phyloP scores from a whole-genome alignment of 2,888 invertebrate genomes.

The Lasioglossum pauxillum region DNA sequence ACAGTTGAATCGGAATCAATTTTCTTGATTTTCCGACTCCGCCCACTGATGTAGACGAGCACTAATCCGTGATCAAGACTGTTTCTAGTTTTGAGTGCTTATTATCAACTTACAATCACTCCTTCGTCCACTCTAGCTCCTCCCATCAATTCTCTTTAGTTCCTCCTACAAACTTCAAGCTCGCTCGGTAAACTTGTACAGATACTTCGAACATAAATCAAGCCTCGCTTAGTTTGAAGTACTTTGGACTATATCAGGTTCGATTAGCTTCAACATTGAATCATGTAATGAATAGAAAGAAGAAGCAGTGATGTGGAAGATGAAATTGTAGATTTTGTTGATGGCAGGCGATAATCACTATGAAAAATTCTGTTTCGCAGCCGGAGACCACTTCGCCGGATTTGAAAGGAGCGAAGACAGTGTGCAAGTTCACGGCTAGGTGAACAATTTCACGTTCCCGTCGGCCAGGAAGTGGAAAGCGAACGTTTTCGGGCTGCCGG shows the following conservation, averaged over 20 bases:
- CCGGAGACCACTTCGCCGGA: conserved; percentile 9
- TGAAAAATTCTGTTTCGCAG: conserved; percentile 43
- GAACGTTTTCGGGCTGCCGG: conserved; percentile 22
- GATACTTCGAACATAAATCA: neutral
- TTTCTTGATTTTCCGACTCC: neutral
- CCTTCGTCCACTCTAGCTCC: neutral
- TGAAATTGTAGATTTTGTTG: neutral
- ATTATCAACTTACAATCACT: neutral
- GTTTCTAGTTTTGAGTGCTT: no score
- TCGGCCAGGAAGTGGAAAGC: conserved; percentile 29
- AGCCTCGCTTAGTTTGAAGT: neutral
- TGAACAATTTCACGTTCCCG: conserved; percentile 27
- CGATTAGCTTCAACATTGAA: neutral
- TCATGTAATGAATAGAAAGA: neutral
- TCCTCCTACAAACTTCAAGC: neutral
- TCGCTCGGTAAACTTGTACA: neutral
- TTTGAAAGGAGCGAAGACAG: conserved; percentile 8
- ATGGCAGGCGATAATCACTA: neutral
- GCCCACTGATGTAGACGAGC: neutral
- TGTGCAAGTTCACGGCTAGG: conserved; percentile 9
- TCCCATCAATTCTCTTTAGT: neutral
- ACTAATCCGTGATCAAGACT: no score
- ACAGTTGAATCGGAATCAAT: neutral
- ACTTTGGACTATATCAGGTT: neutral
- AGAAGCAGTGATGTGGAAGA: neutral